Conservation (phyloP, 2,888 invertebrate genomes). For the Baccha elongata region DNA sequence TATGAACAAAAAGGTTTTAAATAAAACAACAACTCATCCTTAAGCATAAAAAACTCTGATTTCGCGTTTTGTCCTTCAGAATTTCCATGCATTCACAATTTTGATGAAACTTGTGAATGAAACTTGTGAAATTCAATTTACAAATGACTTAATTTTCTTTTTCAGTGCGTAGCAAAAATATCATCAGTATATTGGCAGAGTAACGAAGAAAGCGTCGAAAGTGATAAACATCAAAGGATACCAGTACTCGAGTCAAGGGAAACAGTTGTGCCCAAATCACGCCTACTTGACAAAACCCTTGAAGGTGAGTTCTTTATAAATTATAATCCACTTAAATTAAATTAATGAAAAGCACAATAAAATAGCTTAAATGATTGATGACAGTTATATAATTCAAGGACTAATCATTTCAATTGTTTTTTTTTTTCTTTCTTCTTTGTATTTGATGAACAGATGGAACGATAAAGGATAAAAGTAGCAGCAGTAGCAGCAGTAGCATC, state of each 20-base stretch:
- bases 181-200: conserved; percentile 93
- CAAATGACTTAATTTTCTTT: not conserved
- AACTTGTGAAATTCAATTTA: no score
- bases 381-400: conserved; percentile 8
- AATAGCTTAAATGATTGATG: not conserved
- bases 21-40: no score
- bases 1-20: no score
- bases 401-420: conserved; percentile 10
- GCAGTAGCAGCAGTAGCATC: conserved; percentile 16
- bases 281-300: conserved; percentile 81
- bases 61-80: no score
- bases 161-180: conserved; percentile 92
- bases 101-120: no score
- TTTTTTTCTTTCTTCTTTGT: not conserved
- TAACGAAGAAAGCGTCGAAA: conserved; percentile 94
- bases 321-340: conserved; percentile 8
- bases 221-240: conserved; percentile 88
- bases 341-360: not conserved
- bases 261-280: conserved; percentile 86
- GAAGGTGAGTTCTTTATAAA: conserved; percentile 77
- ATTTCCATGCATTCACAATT: no score
- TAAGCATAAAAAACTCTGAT: no score
- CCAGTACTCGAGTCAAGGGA: conserved; percentile 91
- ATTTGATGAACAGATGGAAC: conserved; percentile 44
- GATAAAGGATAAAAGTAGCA: conserved; percentile 53